Evolutionary conservation across 2,797 vertebrate species (phyloP), one percentile per base, ranked within the genome.

Genomic region (Poecilia picta): DNA sequence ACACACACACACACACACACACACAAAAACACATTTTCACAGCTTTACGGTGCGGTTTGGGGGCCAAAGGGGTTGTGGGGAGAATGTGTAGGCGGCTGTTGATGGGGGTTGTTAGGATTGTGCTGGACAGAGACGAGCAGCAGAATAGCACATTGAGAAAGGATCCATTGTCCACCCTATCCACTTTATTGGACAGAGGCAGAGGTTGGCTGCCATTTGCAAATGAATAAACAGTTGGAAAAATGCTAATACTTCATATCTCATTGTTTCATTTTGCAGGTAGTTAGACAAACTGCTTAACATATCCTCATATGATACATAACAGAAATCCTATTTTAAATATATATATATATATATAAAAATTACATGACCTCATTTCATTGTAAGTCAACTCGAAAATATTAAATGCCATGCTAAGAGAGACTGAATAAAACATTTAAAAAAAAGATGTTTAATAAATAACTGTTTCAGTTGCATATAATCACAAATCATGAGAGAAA

Each of bases 161-260:
- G 83, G 88, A 77, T 46, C 81, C 84, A 94, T 95, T 95, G 94
- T 95, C 78, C 73, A 82, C 70, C 15, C 80, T 57, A 79, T 87
- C 79, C 43, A 85, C 81, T 90, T 80, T 25, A 84, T 82, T 80
- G 85, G 84, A 89, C 87, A 84, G 84, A 87, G 74, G 45, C 79
- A 82, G 80, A 77, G 80, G 87, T 90, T 79, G 83, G 66, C 78
- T 70, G 71, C 57, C 62, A 53, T 81, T 80, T 89, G 73, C 83
- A 81, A 72, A 79, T 36, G 57, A 15, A 75, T 25, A 75, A 77
- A 55, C 20, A 62, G 45, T 51, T 39, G n/a, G 66, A 77, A 46
- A 77, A 71, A 76, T 36, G 11, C 5, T 4, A 73, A 75, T 70
- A 73, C 77, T 75, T 85, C 23, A 33, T 39, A 16, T 36, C 72